A percentile compares a stretch with the other conserved stretches of the same genome.
These are phyloP conservation scores for Euleptes europaea DNA, from an alignment of 2,113 vertebrate genomes.

Conservation along the genomic window DNA sequence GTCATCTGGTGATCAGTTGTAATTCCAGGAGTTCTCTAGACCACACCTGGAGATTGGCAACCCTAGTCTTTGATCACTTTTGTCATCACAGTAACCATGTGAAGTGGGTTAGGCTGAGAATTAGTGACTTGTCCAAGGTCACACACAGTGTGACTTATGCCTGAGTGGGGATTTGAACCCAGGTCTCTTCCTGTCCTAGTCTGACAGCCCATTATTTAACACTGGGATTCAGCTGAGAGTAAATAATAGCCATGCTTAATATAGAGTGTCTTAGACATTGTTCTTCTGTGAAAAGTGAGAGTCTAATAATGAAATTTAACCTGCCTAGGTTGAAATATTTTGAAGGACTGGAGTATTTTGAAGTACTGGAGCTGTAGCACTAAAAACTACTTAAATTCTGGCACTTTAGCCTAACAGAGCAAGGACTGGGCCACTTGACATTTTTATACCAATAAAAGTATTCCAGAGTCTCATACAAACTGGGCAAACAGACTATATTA, in stretches of 20 bases:
- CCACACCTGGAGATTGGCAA: no score
- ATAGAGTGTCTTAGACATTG: slow-evolving; percentile 21
- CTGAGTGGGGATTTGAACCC: no score
- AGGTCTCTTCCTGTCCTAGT: no score
- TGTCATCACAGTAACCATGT: no score
- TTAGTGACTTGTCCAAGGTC: no score
- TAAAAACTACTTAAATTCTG: background rate
- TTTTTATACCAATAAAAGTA: background rate
- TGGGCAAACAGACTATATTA: background rate
- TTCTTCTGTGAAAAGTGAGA: background rate
- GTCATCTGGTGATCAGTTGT: no score
- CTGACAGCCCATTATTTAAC: no score
- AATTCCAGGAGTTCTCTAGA: no score
- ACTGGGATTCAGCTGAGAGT: slow-evolving; percentile 15
- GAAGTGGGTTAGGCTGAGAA: no score
- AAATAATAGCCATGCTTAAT: background rate
- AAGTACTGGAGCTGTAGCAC: background rate
- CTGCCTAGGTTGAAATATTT: background rate
- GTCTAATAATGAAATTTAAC: background rate
- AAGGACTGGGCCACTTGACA: background rate
- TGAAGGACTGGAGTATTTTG: background rate
- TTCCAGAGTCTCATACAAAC: slow-evolving; percentile 12
- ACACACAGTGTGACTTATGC: no score
- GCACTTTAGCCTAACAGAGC: background rate
- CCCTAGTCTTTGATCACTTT: no score